Evolutionary conservation across 2,113 vertebrate genomes (phyloP).

Genomic region (Acanthisitta chloris): DNA sequence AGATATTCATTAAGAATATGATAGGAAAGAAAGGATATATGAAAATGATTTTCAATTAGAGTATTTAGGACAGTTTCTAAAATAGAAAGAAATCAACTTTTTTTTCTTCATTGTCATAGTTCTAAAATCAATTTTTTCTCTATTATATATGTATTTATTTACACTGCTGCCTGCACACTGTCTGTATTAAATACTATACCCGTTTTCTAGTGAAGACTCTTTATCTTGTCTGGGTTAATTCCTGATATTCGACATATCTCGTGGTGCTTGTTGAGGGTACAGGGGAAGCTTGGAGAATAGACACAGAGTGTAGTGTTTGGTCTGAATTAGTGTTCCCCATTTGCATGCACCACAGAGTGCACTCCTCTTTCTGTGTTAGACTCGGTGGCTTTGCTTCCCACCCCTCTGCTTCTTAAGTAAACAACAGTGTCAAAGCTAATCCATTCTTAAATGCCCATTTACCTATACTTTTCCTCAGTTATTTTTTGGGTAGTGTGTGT

Average conservation of each 20-base stretch:
- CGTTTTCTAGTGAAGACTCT: background rate
- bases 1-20: background rate
- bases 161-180: background rate
- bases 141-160: background rate
- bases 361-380: background rate
- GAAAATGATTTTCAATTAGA: background rate
- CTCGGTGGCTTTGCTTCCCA: rapidly evolving
- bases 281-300: background rate
- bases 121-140: background rate
- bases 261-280: background rate
- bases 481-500: background rate
- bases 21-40: no score
- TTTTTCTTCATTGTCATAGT: background rate
- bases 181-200: background rate
- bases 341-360: background rate
- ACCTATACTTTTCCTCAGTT: background rate
- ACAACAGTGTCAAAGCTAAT: background rate
- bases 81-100: background rate
- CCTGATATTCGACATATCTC: background rate
- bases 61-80: background rate
- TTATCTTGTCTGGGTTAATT: background rate
- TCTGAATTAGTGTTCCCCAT: background rate
- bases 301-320: background rate
- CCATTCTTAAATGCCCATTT: background rate
- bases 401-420: background rate